phyloP scores from a whole-genome alignment of 2,888 invertebrate genomes.

The Hofmannophila pseudospretella region DNA sequence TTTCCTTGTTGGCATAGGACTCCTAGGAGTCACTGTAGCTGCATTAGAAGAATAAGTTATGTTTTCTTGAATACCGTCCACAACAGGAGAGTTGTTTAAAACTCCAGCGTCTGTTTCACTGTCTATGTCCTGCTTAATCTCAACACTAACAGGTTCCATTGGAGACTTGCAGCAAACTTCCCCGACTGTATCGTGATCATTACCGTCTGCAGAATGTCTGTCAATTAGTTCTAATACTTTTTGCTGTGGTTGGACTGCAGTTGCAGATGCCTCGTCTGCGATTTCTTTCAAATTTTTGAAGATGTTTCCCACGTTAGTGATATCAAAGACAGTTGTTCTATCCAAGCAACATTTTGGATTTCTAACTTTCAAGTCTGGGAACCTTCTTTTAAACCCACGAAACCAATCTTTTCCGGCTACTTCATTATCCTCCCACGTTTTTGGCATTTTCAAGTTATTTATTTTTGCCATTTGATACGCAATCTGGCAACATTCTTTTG shows the following conservation, averaged over 20 bases:
- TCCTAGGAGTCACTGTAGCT: no score
- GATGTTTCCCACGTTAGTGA: no score
- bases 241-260: not conserved
- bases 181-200: no score
- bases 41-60: no score
- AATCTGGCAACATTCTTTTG: not conserved
- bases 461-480: not conserved
- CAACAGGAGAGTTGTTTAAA: no score
- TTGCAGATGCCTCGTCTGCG: not conserved
- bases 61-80: no score
- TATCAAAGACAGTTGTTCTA: conserved; percentile 27
- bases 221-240: not conserved
- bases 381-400: conserved; percentile 5
- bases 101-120: no score
- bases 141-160: no score
- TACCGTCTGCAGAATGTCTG: no score
- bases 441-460: conserved; percentile 16
- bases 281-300: not conserved
- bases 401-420: conserved; percentile 14
- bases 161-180: no score
- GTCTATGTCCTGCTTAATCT: no score
- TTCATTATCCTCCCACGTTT: conserved; percentile 16
- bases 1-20: no score
- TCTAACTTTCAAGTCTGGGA: conserved; percentile 18
- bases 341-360: conserved; percentile 31